Conservation (phyloP, 2,888 invertebrate genomes). For the Pollenia amentaria region DNA sequence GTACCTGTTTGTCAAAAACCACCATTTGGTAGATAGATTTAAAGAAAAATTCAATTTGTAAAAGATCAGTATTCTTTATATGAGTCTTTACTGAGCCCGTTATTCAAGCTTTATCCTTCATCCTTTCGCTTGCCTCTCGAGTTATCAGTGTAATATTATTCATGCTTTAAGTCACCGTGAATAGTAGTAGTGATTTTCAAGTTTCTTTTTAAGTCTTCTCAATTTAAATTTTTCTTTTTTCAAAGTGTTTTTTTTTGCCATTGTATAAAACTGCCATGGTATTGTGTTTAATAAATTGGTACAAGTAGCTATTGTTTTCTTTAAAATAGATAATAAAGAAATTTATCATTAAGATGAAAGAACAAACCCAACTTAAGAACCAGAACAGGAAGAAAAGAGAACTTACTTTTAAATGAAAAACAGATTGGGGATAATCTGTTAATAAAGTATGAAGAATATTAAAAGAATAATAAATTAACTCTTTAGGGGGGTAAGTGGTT, state of each 20-base stretch:
- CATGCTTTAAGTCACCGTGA: conserved; percentile 12
- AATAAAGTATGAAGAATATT: conserved; percentile 60
- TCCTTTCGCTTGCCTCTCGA: background rate
- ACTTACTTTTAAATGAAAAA: conserved; percentile 29
- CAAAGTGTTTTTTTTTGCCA: conserved; percentile 16
- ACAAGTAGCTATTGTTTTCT: conserved; percentile 73
- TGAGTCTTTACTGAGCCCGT: no score
- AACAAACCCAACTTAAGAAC: conserved; percentile 48
- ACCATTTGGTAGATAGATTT: no score
- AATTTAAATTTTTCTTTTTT: conserved; percentile 44
- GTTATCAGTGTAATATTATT: conserved; percentile 33
- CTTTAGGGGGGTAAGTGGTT: conserved; percentile 46
- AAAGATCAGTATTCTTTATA: no score
- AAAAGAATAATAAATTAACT: conserved; percentile 64
- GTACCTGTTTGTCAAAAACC: no score
- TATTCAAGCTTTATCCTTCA: no score
- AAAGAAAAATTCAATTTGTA: no score
- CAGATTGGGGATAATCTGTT: conserved; percentile 61
- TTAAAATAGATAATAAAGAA: conserved; percentile 70
- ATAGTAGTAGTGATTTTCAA: conserved; percentile 28
- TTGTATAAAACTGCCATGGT: conserved; percentile 58
- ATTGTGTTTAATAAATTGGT: conserved; percentile 72
- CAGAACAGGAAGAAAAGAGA: conserved; percentile 18
- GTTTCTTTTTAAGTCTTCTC: conserved; percentile 43
- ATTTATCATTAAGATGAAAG: conserved; percentile 71